Percentiles rank a stretch among this genome's conserved stretches.
phyloP scores from a whole-genome alignment of 2,113 vertebrate genomes.

The Sylvietta virens region DNA sequence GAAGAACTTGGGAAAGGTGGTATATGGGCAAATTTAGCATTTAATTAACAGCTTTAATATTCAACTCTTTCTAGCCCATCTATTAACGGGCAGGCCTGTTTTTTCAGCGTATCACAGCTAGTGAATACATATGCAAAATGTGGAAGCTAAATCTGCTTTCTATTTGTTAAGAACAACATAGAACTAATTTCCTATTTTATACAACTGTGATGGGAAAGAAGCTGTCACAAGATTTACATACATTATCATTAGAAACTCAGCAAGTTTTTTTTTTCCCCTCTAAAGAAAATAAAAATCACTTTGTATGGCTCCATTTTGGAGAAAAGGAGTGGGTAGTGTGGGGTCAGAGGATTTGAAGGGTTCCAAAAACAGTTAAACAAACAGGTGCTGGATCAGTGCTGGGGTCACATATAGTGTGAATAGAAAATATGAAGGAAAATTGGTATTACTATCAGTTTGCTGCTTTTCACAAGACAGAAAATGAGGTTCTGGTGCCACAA shows the following conservation, averaged over 20 bases:
- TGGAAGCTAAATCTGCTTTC: background rate
- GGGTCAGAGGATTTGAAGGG: background rate
- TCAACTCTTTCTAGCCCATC: background rate
- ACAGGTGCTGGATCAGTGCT: slow-evolving; percentile 23
- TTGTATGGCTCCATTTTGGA: background rate
- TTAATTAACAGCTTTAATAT: slow-evolving; percentile 18
- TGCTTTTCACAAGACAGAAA: slow-evolving; percentile 61
- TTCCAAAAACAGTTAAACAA: background rate
- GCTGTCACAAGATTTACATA: slow-evolving; percentile 2
- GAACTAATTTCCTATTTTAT: background rate
- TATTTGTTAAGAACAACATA: background rate
- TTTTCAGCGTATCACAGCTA: background rate
- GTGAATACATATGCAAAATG: background rate
- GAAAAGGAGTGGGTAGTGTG: background rate
- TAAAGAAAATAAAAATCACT: background rate
- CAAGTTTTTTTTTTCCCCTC: background rate
- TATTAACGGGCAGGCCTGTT: background rate
- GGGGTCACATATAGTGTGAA: background rate
- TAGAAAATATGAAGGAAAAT: slow-evolving; percentile 36
- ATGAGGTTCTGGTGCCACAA: slow-evolving; percentile 64
- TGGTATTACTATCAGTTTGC: slow-evolving; percentile 51
- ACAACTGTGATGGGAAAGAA: background rate
- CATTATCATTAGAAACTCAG: background rate
- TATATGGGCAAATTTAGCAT: background rate
- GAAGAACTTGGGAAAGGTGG: background rate